Conservation (phyloP, 1,140 invertebrate genomes). For the Ceratina australensis region DNA sequence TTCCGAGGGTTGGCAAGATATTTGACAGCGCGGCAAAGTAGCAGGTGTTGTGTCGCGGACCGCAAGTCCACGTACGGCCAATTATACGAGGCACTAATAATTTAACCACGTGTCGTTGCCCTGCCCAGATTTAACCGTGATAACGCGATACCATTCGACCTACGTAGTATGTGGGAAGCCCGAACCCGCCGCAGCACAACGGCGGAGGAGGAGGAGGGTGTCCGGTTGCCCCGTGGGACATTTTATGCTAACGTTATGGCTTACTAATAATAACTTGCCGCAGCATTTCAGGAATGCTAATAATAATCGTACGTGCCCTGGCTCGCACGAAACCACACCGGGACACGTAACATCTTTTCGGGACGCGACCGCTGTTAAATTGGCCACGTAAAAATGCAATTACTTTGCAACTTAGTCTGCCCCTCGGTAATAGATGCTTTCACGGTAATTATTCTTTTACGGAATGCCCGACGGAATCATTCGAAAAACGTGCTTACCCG, state of each 20-base stretch:
- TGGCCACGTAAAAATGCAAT: slow-evolving; percentile 30
- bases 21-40: slow-evolving; percentile 19
- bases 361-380: not conserved
- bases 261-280: slow-evolving; percentile 69
- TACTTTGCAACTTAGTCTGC: not conserved
- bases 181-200: slow-evolving; percentile 5
- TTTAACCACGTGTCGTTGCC: slow-evolving; percentile 66
- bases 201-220: no score
- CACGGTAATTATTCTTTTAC: not conserved
- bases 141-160: slow-evolving; percentile 57
- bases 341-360: slow-evolving; percentile 47
- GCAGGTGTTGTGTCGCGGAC: slow-evolving; percentile 49
- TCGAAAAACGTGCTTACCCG: no score
- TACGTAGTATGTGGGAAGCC: slow-evolving; percentile 24
- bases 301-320: slow-evolving; percentile 58
- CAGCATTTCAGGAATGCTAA: slow-evolving; percentile 64
- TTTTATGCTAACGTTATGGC: slow-evolving; percentile 71
- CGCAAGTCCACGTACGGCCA: slow-evolving; percentile 67
- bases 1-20: slow-evolving; percentile 34
- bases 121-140: slow-evolving; percentile 67
- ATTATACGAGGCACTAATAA: slow-evolving; percentile 74
- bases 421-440: not conserved
- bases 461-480: no score
- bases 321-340: slow-evolving; percentile 23
- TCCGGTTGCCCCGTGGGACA: slow-evolving; percentile 49